These are phyloP conservation scores for Hirtodrosophila alboralis DNA, from an alignment of 2,888 invertebrate genomes.

Conservation along the genomic window DNA sequence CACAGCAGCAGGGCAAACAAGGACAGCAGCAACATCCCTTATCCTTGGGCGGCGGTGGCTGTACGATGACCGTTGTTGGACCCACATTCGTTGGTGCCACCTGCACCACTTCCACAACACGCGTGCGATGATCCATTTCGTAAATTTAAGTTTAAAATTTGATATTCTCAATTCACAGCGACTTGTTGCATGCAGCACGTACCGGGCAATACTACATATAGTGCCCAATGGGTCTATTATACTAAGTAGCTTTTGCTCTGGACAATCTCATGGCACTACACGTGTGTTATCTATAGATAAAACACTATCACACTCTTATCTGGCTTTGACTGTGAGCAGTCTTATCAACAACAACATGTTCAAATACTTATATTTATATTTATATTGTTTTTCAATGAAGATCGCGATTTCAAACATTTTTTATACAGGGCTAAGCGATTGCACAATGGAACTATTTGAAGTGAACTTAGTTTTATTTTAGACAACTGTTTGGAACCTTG, in stretches of 20 bases:
- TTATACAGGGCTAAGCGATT: background rate
- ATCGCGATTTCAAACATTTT: background rate
- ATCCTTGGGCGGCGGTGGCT: conserved; percentile 51
- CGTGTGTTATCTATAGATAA: conserved; percentile 58
- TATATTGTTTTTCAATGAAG: conserved; percentile 3
- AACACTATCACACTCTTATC: conserved; percentile 42
- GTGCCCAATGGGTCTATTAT: conserved; percentile 55
- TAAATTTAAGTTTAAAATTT: background rate
- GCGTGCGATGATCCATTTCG: conserved; percentile 65
- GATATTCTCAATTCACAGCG: background rate
- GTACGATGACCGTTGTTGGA: conserved; percentile 66
- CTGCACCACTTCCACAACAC: conserved; percentile 65
- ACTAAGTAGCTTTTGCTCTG: conserved; percentile 18
- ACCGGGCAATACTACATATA: conserved; percentile 41
- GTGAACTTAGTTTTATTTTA: background rate
- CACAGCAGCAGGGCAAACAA: conserved; percentile 68
- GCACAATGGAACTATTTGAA: conserved; percentile 15
- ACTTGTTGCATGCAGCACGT: conserved; percentile 61
- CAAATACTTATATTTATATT: background rate
- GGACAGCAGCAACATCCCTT: conserved; percentile 67
- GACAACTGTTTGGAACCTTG: too few species aligned
- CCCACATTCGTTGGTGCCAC: conserved; percentile 47
- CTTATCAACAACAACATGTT: conserved; percentile 27
- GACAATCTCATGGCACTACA: conserved; percentile 50
- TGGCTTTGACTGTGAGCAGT: conserved; percentile 4